Evolutionary conservation across 2,797 vertebrate genomes (phyloP), one percentile per base, ranked within the genome.

Genomic region (Harpagifer antarcticus): DNA sequence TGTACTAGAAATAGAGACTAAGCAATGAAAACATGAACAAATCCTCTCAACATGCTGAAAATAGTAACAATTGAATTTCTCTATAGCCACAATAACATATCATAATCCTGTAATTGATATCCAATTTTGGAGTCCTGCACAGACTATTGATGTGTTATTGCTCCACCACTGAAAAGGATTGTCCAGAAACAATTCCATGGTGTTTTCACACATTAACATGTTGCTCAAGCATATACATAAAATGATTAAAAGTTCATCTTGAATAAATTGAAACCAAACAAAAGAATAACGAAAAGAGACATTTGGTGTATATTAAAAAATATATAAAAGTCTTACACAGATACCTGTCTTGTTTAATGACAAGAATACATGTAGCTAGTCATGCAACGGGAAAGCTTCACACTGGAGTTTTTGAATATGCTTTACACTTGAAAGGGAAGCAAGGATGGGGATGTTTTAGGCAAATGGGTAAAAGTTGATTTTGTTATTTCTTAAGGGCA

Each of bases 71-170:
- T 23, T 71, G 31, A 62, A 72, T 77, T 71, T 40, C 42, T 71
- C 59, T 23, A 47, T 52, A 37, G 33, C 55, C 33, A 61, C 74
- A 80, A 77, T 48, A 76, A 79, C 42, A 75, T 44, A 65, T 74
- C 42, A 60, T 49, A 76, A 86, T 85, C 82, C 48, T 65, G 37
- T 79, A 78, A 84, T 42, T 84, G 59, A 88, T 78, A 71, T 81
- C 59, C 68, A 53, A 33, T 81, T 81, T 74, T 31, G 17, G 10
- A 12, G 5, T 65, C 52, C 50, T 82, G 52, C 37, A 75, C 73
- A 47, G 27, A 72, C 23, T 45, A 9, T 56, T 70, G 63, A 72
- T 72, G 54, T 43, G 15, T 57, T 78, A 33, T 66, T 78, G 43
- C 57, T 61, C 70, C 47, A 76, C 44, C 43, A 16, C 42, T 50